Conservation (phyloP, 2,113 vertebrate genomes). For the Malurus elegans region DNA sequence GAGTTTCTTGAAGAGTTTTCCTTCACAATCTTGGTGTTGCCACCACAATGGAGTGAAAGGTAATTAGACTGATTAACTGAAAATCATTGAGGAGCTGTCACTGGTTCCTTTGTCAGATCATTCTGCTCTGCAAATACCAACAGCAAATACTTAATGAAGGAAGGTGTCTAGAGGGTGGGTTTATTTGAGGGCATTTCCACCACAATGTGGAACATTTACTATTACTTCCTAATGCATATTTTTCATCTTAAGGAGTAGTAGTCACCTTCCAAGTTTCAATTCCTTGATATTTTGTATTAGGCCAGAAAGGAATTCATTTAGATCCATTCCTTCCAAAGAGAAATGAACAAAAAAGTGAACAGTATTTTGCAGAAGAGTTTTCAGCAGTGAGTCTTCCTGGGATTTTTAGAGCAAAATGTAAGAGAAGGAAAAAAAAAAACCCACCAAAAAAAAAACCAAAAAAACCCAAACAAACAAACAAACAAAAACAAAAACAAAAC, state of each 20-base stretch:
- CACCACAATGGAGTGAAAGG: not conserved
- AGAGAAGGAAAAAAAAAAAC: fast-evolving
- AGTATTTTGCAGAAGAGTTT: not conserved
- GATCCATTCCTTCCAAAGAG: not conserved
- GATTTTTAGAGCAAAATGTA: not conserved
- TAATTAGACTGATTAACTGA: not conserved
- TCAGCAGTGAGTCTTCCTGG: not conserved
- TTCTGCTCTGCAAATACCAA: not conserved
- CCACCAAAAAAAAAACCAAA: no score
- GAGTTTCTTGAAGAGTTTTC: not conserved
- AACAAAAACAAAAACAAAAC: fast-evolving
- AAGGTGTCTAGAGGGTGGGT: not conserved
- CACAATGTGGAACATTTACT: not conserved
- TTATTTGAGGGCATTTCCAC: not conserved
- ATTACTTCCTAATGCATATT: not conserved
- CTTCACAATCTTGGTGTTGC: not conserved
- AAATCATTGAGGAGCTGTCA: not conserved
- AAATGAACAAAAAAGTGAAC: not conserved
- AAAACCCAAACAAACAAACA: not conserved
- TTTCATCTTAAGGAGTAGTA: not conserved
- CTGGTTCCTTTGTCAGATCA: not conserved
- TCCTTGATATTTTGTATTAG: not conserved
- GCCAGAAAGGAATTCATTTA: not conserved
- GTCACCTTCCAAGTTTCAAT: not conserved
- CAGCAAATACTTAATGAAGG: not conserved